Evolutionary conservation across 2,113 vertebrate genomes (phyloP), one percentile per base, ranked within the genome.

Genomic region (Spizaetus ornatus): DNA sequence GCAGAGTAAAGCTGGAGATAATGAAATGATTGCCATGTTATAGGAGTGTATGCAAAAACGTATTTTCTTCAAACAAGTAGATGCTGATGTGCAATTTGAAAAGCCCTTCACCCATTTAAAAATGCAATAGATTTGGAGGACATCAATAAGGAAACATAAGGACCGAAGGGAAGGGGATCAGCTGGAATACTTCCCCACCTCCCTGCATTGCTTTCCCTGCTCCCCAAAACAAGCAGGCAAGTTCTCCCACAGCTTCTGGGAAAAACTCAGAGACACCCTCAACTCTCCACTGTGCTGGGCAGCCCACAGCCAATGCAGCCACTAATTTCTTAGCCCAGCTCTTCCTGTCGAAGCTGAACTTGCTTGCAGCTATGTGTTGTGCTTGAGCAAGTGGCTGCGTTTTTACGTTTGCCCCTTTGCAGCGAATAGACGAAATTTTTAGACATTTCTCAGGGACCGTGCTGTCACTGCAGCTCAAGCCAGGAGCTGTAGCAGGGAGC

Each of bases 371-470:
- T 59, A 1, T 6, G 32, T 23, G 21, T 2, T 66, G 23, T 31
- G 61, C 13, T 72, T 15, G 7, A 78, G 43, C 3, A 1, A 55
- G 52, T 5, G 38, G 13, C 48, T 18, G 50, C 6, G 13, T 5
- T 43, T 47, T 58, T 8, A 9, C 1, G 0, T 42, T 38, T 62
- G 20, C 61, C 47, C 27, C 52, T 63, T 52, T 1, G 2, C 66
- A 29, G 31, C 2, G 13, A 73, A 77, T 0, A 71, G 40, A 13
- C 3, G 0, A 17, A 16, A 19, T 50, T 86, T 83, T n/a, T 40
- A 36, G 56, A 26, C 4, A 3, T 72, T 80, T 86, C 69, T 69
- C 56, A 29, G 48, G 29, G 29, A 29, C 13, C 7, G 72, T 31
- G 71, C 45, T 73, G 62, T 36, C 1, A 1, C 55, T 55, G 84